Evolutionary conservation across 2,888 invertebrate species (phyloP).

Genomic region (Heliconius charithonia): DNA sequence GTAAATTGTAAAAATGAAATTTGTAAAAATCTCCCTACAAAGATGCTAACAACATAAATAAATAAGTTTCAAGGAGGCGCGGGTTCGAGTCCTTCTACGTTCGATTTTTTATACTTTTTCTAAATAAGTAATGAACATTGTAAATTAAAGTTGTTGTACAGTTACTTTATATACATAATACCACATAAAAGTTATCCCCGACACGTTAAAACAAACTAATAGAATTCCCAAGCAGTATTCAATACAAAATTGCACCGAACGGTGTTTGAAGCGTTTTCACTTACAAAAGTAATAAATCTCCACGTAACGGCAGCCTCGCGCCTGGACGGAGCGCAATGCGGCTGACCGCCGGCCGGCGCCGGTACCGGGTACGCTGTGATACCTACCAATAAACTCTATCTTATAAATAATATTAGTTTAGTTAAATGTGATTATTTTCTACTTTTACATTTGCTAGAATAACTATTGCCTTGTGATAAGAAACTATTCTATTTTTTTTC

Average conservation of each 20-base stretch:
- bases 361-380: neutral
- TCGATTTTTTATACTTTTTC: too few relatives aligned
- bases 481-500: too few relatives aligned
- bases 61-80: too few relatives aligned
- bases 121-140: too few relatives aligned
- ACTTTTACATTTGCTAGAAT: too few relatives aligned
- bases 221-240: slow-evolving; percentile 1
- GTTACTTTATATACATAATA: neutral
- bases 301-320: slow-evolving; percentile 17
- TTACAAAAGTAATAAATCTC: slow-evolving; percentile 27
- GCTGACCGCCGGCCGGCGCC: slow-evolving; percentile 1
- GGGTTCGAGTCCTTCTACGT: too few relatives aligned
- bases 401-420: neutral
- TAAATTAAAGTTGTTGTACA: neutral
- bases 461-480: too few relatives aligned
- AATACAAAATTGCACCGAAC: slow-evolving; percentile 13
- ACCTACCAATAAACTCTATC: neutral
- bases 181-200: neutral
- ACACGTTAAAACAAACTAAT: neutral
- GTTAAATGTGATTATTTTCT: too few relatives aligned
- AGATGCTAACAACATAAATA: too few relatives aligned
- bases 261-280: slow-evolving; percentile 19
- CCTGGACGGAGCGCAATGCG: slow-evolving; percentile 20
- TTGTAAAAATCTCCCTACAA: too few relatives aligned
- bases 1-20: too few relatives aligned